Conservation (phyloP, 2,797 vertebrate genomes). For the Tadarida brasiliensis region DNA sequence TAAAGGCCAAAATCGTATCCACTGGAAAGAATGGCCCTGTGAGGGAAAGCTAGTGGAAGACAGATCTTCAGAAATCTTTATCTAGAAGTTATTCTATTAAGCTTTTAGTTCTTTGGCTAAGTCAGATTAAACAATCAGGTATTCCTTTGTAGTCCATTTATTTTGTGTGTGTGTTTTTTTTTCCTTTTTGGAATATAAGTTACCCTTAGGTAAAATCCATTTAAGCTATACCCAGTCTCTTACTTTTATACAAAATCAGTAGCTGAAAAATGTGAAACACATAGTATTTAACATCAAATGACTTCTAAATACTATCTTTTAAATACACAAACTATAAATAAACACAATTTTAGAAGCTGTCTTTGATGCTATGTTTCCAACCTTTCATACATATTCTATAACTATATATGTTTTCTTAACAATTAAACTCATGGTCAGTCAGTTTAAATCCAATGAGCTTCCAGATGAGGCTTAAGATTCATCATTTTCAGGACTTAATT, state of each 20-base stretch:
- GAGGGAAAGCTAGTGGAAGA: neutral
- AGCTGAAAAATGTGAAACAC: neutral
- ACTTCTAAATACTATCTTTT: neutral
- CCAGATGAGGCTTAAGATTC: neutral
- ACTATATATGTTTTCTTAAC: conserved; percentile 1
- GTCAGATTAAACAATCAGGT: neutral
- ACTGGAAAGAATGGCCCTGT: neutral
- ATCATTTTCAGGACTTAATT: neutral
- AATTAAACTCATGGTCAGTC: neutral
- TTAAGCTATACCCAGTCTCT: neutral
- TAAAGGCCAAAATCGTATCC: neutral
- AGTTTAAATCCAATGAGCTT: neutral
- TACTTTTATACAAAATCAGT: neutral
- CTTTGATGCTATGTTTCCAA: neutral
- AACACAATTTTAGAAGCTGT: neutral
- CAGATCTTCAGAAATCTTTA: neutral
- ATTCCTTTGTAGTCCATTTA: neutral
- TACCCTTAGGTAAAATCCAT: neutral
- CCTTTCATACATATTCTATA: neutral
- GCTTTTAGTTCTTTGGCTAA: neutral
- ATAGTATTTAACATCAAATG: neutral
- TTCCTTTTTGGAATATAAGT: neutral
- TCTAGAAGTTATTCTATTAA: neutral
- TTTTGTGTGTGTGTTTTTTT: neutral
- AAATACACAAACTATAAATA: neutral